Base-by-base conservation (phyloP, 2,113 vertebrate genomes). In the Acanthochromis polyacanthus region DNA sequence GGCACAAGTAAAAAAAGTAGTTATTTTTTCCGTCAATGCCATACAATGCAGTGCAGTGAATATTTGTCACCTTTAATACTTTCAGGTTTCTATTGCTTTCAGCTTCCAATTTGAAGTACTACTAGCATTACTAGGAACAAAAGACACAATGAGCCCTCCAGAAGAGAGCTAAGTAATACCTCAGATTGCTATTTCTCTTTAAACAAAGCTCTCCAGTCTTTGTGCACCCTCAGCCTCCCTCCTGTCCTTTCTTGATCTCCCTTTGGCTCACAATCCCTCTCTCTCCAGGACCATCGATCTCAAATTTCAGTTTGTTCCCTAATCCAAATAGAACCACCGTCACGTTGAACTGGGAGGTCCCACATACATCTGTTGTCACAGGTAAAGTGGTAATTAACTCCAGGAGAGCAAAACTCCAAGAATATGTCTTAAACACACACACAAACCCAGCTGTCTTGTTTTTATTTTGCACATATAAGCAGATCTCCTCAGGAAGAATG, bases 341-440 rank as follows among this genome's bases (percentile, higher is more conserved):
- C 81, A 94, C 86, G 0, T 73, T 95, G 80, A 89, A 87, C 51
- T 95, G 94, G 93, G 86, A 92, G 61, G 88, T 91, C 53, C 93
- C 90, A 8, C 69, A 78, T 16, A 84, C 79, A 11, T 92, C 93
- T 43, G 19, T 94, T 10, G 85, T 94, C 58, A 94, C 93, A 89
- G 94, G 94, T 94, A 78, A 71, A 25, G 48, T 40, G 17, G 20
- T 2, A 4, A 10, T 17, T 3, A 14, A 71, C n/a, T 74, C 7
- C 1, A 28, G 19, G 11, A 30, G 62, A 58, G 52, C 15, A 43
- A 65, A 52, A 10, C 43, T 51, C 30, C 15, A 20, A 28, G 14
- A 15, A 32, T 55, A 28, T 80, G 16, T 52, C 46, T 48, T 17
- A 23, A 61, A 16, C 30, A 28, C 52, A 43, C 23, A 55, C 38